Percentiles rank a stretch among this genome's conserved stretches.
phyloP scores from a whole-genome alignment of 2,113 vertebrate species.

The Pseudonaja textilis region DNA sequence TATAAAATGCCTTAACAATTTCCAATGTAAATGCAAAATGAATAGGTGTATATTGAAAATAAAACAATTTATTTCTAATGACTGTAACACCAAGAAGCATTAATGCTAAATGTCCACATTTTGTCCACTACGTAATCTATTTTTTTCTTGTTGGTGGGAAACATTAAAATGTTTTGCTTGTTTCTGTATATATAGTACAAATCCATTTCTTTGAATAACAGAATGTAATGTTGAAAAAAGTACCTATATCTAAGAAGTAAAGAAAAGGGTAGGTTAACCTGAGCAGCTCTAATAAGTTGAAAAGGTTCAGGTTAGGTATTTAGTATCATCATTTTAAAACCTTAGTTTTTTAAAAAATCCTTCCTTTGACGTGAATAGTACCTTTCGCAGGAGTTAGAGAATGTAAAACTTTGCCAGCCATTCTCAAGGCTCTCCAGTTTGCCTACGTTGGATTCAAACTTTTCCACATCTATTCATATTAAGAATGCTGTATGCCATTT shows the following conservation, averaged over 20 bases:
- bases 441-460: not conserved
- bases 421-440: slow-evolving; percentile 1
- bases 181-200: not conserved
- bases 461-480: not conserved
- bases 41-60: not conserved
- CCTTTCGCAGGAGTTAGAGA: slow-evolving; percentile 26
- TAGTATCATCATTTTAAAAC: not conserved
- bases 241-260: not conserved
- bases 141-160: not conserved
- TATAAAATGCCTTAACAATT: not conserved
- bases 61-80: not conserved
- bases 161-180: not conserved
- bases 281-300: not conserved
- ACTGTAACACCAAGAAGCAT: not conserved
- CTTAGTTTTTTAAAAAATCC: not conserved
- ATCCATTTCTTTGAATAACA: not conserved
- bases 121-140: not conserved
- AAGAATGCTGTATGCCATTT: not conserved
- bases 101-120: not conserved
- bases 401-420: not conserved
- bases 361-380: not conserved
- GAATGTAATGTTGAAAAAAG: not conserved
- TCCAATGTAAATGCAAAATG: not conserved
- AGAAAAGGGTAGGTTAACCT: not conserved
- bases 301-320: not conserved